A percentile compares a stretch with the other conserved stretches of the same genome.
Conservation (phyloP, 2,888 invertebrate species). For the Dynastes hyllus region DNA sequence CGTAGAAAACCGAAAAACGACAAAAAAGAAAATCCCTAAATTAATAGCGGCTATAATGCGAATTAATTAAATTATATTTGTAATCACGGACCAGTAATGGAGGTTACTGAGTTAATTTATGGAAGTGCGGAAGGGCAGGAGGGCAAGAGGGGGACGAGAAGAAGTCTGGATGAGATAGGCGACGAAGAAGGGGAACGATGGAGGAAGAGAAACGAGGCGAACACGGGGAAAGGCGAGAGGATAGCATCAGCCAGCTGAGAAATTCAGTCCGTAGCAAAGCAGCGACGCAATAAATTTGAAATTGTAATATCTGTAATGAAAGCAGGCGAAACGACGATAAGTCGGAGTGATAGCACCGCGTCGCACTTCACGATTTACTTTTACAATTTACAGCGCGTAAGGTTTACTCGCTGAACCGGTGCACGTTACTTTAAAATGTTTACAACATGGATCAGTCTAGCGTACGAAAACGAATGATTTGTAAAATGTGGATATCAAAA, state of each 20-base stretch:
- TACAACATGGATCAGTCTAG: neutral
- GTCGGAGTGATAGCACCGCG: constrained; percentile 6
- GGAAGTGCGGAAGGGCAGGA: constrained; percentile 43
- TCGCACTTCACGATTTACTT: neutral
- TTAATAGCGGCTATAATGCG: constrained; percentile 19
- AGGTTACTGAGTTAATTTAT: constrained; percentile 45
- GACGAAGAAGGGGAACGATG: neutral
- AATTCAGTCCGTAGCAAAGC: constrained; percentile 1
- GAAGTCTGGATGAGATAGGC: neutral
- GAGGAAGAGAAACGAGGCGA: neutral
- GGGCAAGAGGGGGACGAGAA: neutral
- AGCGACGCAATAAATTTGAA: constrained; percentile 36
- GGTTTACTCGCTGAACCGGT: neutral
- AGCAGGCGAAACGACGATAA: constrained; percentile 26
- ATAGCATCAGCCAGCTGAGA: constrained; percentile 7
- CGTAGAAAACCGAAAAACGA: neutral
- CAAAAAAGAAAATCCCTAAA: constrained; percentile 14
- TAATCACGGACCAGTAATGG: constrained; percentile 26
- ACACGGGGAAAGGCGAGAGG: neutral
- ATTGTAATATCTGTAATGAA: constrained; percentile 37
- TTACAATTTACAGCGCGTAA: constrained; percentile 9
- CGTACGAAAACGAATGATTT: neutral
- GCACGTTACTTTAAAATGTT: constrained; percentile 3
- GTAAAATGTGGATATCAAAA: no score
- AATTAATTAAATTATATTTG: constrained; percentile 32